These are phyloP conservation scores for Cyrtonyx montezumae DNA, from an alignment of 2,113 vertebrate genomes.

Conservation along the genomic window DNA sequence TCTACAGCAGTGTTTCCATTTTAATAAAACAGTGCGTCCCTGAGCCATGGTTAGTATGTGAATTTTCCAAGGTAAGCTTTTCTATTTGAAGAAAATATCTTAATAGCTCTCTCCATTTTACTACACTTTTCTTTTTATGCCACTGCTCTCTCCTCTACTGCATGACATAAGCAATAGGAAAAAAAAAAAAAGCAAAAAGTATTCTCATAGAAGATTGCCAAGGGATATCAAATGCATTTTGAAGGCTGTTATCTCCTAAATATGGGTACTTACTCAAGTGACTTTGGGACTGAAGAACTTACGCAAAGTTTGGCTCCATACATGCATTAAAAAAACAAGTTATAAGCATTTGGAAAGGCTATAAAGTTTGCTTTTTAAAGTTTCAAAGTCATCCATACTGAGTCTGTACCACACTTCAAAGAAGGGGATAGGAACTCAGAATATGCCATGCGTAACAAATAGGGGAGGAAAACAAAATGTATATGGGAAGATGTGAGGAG, in stretches of 20 bases:
- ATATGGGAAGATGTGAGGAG: background rate
- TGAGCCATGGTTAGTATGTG: background rate
- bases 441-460: accelerated
- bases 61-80: conserved; percentile 29
- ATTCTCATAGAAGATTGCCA: background rate
- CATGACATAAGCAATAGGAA: background rate
- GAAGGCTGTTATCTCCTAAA: background rate
- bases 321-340: background rate
- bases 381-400: background rate
- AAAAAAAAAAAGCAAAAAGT: background rate
- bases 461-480: background rate
- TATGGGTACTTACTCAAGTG: background rate
- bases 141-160: background rate
- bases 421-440: background rate
- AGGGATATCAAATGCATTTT: background rate
- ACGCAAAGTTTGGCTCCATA: background rate
- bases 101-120: background rate
- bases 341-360: background rate
- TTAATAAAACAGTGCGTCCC: conserved; percentile 27
- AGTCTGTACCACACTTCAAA: background rate
- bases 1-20: conserved; percentile 6
- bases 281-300: background rate
- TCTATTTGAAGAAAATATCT: background rate
- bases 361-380: background rate
- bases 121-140: background rate